Conservation (phyloP, 2,888 invertebrate genomes). For the Orthosia gracilis region DNA sequence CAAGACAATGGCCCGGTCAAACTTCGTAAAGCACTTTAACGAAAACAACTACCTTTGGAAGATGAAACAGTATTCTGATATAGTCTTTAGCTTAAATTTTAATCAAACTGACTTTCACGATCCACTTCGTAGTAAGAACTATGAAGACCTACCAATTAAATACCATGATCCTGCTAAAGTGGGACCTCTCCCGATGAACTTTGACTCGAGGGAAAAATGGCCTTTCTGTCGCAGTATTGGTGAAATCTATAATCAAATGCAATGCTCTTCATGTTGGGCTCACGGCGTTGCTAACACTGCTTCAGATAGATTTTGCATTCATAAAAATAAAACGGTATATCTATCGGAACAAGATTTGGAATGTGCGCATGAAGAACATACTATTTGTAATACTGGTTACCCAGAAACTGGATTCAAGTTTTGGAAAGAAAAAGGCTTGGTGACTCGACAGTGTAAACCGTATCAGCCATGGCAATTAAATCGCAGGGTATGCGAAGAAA, state of each 20-base stretch:
- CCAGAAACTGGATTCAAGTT: not conserved
- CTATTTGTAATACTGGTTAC: not conserved
- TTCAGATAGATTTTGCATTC: slow-evolving; percentile 17
- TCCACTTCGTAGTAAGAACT: not conserved
- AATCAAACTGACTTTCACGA: not conserved
- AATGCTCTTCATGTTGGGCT: slow-evolving; percentile 10
- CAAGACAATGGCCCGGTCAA: not conserved
- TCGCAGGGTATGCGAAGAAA: not conserved
- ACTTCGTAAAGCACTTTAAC: slow-evolving; percentile 9
- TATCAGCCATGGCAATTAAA: not conserved
- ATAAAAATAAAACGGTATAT: not conserved
- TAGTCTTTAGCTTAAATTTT: not conserved
- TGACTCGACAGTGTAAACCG: not conserved
- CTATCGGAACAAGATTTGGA: slow-evolving; percentile 17
- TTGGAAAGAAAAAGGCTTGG: slow-evolving; percentile 11
- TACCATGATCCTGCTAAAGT: not conserved
- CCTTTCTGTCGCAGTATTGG: not conserved
- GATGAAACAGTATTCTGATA: slow-evolving; percentile 5
- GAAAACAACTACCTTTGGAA: slow-evolving; percentile 9
- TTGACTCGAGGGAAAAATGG: slow-evolving; percentile 15
- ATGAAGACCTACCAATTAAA: not conserved
- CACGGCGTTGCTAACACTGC: slow-evolving; percentile 22
- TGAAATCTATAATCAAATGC: not conserved
- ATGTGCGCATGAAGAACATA: not conserved
- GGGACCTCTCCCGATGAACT: not conserved